phyloP scores from a whole-genome alignment of 2,888 invertebrate species.

The Spicauda simplicius region DNA sequence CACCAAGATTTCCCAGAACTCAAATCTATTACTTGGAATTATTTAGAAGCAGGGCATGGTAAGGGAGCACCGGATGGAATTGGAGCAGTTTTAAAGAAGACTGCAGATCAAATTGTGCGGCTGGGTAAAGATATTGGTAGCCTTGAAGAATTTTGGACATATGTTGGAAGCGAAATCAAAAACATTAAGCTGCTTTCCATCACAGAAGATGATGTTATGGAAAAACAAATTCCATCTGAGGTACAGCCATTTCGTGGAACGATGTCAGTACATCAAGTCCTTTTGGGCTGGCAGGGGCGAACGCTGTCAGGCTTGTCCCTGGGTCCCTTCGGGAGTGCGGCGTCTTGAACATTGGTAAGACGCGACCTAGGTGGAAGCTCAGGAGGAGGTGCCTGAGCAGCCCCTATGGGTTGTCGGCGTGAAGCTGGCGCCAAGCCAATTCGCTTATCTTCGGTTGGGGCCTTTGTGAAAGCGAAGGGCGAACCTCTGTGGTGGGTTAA shows the following conservation, averaged over 20 bases:
- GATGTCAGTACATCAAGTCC: neutral
- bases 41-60: neutral
- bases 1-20: neutral
- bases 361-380: too few relatives aligned
- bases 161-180: neutral
- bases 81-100: neutral
- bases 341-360: too few relatives aligned
- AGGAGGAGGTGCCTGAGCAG: slow-evolving; percentile 4
- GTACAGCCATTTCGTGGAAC: neutral
- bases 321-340: too few relatives aligned
- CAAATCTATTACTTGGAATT: neutral
- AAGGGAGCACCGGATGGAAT: neutral
- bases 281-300: too few relatives aligned
- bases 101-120: neutral
- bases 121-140: neutral
- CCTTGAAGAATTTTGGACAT: neutral
- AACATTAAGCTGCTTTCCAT: neutral
- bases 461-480: slow-evolving; percentile 35
- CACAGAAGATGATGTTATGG: neutral
- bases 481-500: slow-evolving; percentile 36
- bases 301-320: too few relatives aligned
- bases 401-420: slow-evolving; percentile 18
- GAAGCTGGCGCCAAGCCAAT: slow-evolving; percentile 20
- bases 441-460: slow-evolving; percentile 37
- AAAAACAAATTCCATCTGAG: neutral